A percentile compares a stretch with the other conserved stretches of the same genome.
Evolutionary conservation across 2,113 vertebrate species (phyloP).

Genomic region (Mionectes macconnelli): DNA sequence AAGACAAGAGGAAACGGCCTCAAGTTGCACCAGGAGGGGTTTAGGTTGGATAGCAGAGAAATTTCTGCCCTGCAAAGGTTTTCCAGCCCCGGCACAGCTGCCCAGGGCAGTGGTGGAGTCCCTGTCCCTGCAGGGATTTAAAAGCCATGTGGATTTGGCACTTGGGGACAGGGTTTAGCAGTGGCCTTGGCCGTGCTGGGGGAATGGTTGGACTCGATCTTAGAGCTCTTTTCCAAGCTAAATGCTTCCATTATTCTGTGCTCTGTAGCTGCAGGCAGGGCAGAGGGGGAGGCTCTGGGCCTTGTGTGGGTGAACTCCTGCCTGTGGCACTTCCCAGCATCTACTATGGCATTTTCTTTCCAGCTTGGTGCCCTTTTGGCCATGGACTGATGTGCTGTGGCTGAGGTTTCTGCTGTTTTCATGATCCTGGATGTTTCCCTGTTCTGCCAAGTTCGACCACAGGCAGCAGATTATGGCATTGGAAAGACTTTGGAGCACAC

Average conservation of each 20-base stretch:
- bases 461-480: background rate
- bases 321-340: background rate
- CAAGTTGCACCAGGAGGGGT: background rate
- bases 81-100: background rate
- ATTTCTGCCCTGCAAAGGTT: background rate
- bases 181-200: background rate
- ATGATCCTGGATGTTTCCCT: background rate
- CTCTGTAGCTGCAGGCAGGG: background rate
- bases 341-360: background rate
- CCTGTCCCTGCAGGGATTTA: background rate
- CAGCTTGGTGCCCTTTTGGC: background rate
- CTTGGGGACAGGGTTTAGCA: background rate
- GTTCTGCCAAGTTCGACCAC: background rate
- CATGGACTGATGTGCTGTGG: background rate
- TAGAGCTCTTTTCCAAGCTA: background rate
- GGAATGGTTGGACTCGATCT: background rate
- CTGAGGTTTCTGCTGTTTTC: background rate
- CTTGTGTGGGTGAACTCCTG: rapidly evolving
- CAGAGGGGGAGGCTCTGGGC: background rate
- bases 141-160: background rate
- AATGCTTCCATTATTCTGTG: background rate
- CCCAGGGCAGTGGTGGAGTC: background rate
- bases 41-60: background rate
- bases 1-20: background rate
- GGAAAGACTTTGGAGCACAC: background rate